phyloP scores from a whole-genome alignment of 1,140 invertebrate genomes.

The Tigriopus japonicus region DNA sequence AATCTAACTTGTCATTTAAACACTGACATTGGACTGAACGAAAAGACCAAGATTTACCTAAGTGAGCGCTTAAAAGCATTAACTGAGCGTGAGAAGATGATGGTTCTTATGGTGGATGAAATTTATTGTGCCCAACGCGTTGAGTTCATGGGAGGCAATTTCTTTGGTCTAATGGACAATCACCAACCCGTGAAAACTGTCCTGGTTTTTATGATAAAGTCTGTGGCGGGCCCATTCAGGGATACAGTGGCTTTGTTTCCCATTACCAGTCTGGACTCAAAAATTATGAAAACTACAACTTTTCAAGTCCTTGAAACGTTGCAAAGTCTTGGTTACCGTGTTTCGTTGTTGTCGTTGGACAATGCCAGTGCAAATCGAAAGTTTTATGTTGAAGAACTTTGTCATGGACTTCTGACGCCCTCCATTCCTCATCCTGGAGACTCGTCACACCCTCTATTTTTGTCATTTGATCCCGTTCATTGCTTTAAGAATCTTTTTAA shows the following conservation, averaged over 20 bases:
- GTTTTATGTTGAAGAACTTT: neutral
- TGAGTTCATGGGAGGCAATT: slow-evolving; percentile 3
- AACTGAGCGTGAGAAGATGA: neutral
- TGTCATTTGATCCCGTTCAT: neutral
- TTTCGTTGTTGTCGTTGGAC: neutral
- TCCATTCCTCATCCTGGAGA: slow-evolving; percentile 3
- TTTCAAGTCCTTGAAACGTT: neutral
- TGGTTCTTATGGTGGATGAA: neutral
- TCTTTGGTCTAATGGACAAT: neutral
- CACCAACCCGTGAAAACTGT: neutral
- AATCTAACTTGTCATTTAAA: too few relatives aligned
- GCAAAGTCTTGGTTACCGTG: neutral
- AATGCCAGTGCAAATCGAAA: neutral
- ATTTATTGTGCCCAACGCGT: slow-evolving; percentile 4
- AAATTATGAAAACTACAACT: neutral
- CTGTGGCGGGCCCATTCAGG: neutral
- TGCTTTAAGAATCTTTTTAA: neutral
- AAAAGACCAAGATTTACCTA: too few relatives aligned
- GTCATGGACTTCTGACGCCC: neutral
- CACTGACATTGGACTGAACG: too few relatives aligned
- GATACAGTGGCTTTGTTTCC: neutral
- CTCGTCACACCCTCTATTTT: neutral
- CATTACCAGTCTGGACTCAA: neutral
- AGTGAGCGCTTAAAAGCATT: too few relatives aligned
- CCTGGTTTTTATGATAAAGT: neutral